Evolutionary conservation across 2,113 vertebrate species (phyloP).

Genomic region (Arenaria interpres): DNA sequence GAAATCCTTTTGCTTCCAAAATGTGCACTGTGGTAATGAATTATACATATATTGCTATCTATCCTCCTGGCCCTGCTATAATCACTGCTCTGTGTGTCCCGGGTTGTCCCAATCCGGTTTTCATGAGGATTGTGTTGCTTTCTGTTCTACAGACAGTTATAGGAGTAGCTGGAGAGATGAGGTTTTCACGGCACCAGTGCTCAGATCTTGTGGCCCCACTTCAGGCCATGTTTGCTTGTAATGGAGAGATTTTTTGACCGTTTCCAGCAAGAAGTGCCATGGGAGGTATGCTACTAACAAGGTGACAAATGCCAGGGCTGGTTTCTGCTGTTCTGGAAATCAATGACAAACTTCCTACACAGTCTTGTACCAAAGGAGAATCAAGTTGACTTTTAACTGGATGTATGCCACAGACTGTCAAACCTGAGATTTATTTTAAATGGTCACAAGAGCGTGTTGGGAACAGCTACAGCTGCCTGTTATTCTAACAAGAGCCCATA

Average conservation of each 20-base stretch:
- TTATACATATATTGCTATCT: neutral
- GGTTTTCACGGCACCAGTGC: neutral
- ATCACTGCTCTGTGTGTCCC: neutral
- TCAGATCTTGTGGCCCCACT: neutral
- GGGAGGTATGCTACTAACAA: neutral
- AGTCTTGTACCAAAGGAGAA: neutral
- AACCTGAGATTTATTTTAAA: neutral
- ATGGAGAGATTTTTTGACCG: neutral
- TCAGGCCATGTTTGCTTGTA: neutral
- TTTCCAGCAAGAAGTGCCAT: neutral
- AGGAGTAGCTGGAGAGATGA: neutral
- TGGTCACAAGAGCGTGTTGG: neutral
- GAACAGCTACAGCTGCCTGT: neutral
- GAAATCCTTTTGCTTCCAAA: neutral
- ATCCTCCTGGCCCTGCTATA: neutral
- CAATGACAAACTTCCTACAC: neutral
- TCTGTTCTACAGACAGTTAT: neutral
- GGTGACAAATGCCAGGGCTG: neutral
- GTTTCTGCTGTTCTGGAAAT: neutral
- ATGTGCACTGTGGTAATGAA: fast-evolving
- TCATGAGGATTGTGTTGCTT: neutral
- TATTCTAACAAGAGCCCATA: neutral
- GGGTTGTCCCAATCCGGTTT: neutral
- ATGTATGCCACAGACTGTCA: neutral
- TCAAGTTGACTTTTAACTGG: neutral